Percentiles rank a stretch among this genome's conserved stretches.
These are phyloP conservation scores for Ischnus inquisitorius DNA, from an alignment of 2,888 invertebrate species.

Conservation along the genomic window DNA sequence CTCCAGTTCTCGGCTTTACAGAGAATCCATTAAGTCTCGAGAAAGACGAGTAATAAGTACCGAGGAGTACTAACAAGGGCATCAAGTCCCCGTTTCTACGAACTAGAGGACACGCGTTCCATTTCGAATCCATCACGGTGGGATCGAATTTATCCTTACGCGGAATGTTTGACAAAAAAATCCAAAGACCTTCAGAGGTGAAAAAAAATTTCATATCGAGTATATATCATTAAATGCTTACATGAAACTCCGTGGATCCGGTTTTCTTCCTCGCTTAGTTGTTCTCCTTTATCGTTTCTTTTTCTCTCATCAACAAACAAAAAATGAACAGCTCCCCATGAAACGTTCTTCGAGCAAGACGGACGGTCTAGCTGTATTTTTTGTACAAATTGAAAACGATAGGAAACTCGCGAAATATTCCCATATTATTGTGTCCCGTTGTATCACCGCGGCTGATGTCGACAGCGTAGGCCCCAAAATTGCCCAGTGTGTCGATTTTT, in stretches of 20 bases:
- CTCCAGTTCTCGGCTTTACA: conserved; percentile 11
- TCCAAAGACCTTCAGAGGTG: background rate
- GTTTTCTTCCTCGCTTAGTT: background rate
- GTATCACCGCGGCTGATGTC: conserved; percentile 37
- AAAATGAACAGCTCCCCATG: conserved; percentile 2
- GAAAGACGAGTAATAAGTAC: conserved; percentile 6
- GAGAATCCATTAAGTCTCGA: background rate
- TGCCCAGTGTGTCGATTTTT: conserved; percentile 59
- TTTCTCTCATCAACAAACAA: background rate
- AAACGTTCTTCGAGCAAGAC: conserved; percentile 8
- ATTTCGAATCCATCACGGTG: conserved; percentile 19
- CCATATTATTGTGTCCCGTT: conserved; percentile 73
- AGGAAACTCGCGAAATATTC: conserved; percentile 80
- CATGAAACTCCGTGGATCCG: conserved; percentile 1
- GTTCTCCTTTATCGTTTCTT: conserved; percentile 5
- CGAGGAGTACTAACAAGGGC: conserved; percentile 49
- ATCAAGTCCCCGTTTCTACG: conserved; percentile 43
- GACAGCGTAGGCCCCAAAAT: conserved; percentile 44
- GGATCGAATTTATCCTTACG: background rate
- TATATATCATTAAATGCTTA: background rate
- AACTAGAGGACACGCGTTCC: conserved; percentile 15
- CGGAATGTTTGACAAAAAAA: background rate
- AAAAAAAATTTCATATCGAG: background rate
- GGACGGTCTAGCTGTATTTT: conserved; percentile 76
- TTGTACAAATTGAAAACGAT: conserved; percentile 80